Conservation (phyloP, 2,113 vertebrate genomes). For the Calcarius ornatus region DNA sequence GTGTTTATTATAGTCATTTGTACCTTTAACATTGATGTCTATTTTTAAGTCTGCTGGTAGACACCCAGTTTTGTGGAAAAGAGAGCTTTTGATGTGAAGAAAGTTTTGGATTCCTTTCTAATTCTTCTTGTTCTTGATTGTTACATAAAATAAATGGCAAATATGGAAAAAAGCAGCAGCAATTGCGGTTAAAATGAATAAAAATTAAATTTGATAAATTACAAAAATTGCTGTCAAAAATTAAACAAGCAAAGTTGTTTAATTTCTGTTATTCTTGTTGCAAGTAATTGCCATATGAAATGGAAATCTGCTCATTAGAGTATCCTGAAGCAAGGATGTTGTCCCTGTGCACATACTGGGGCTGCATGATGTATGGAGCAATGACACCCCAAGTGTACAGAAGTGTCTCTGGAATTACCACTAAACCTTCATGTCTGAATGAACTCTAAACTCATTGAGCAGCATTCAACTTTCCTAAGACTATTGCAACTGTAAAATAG, state of each 20-base stretch:
- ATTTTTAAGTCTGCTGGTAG: neutral
- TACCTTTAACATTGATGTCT: neutral
- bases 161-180: neutral
- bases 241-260: neutral
- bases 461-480: neutral
- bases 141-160: neutral
- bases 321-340: neutral
- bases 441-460: neutral
- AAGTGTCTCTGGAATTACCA: neutral
- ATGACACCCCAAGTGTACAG: neutral
- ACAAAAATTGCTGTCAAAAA: neutral
- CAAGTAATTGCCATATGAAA: neutral
- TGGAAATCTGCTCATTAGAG: neutral
- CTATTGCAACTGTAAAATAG: neutral
- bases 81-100: neutral
- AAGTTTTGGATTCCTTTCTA: neutral
- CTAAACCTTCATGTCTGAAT: neutral
- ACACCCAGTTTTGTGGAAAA: neutral
- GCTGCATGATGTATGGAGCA: neutral
- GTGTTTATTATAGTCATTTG: neutral
- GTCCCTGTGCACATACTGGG: neutral
- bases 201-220: neutral
- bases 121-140: neutral
- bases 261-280: neutral
- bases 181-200: neutral